Base-by-base conservation (phyloP, 2,113 vertebrate species). In the Sylvietta virens region DNA sequence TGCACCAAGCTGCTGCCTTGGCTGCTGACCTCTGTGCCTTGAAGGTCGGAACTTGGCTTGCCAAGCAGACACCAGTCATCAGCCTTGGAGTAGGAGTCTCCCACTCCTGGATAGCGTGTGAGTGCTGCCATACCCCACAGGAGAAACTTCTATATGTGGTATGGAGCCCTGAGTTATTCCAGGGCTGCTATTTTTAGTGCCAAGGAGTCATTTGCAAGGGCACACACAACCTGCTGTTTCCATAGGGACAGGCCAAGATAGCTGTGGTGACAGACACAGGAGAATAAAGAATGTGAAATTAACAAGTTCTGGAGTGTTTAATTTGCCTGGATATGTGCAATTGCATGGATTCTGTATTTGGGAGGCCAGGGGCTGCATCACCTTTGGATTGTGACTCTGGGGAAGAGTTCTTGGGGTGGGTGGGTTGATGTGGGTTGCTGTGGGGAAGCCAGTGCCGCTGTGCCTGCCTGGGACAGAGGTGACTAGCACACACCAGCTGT, bases 271-370 rank as follows among this genome's bases (percentile, higher is more conserved):
- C 39, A 48, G 74, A 73, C 62, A 54, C 2, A 13, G 67, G 71
- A 69, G 18, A 94, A 95, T 95, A 95, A 97, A 96, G 53, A 66
- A 64, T 37, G 48, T 72, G 40, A 81, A 81, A 54, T n/a, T 7
- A 26, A 15, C 7, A 56, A 18, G 4, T 62, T 67, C 35, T 83
- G 70, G 26, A n/a, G 48, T 51, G 33, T 64, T 78, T 44, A 0
- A 44, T 85, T 80, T 82, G n/a, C 44, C 58, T 67, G 51, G 23
- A 9, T 67, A 44, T 50, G 21, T 67, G 57, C 27, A 19, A 48
- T 82, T 69, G 31, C 39, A 23, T 60, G n/a, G 61, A 27, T 64
- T 74, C 42, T 57, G 22, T 48, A n/a, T 13, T 24, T 5, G 15
- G 53, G 44, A 67, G 45, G 19, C 21, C 3, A 6, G 40, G 35